Percentiles rank a stretch among this genome's conserved stretches.
Conservation (phyloP, 1,140 invertebrate species). For the Dysdera silvatica region DNA sequence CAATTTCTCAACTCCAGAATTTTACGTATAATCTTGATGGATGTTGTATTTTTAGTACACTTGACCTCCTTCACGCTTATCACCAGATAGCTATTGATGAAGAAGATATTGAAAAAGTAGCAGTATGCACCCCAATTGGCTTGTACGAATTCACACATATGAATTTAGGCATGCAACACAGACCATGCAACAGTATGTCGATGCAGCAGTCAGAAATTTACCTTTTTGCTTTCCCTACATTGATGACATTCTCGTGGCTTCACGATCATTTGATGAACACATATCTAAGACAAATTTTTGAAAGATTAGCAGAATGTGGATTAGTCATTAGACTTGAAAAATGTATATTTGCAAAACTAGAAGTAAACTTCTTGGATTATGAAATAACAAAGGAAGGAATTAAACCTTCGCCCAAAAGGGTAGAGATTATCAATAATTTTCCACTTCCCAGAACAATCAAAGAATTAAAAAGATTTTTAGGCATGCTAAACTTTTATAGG, state of each 20-base stretch:
- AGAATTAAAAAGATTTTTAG: conserved; percentile 39
- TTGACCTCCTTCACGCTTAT: conserved; percentile 12
- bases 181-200: conserved; percentile 31
- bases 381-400: conserved; percentile 24
- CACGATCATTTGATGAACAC: background rate
- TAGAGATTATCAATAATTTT: conserved; percentile 12
- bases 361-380: conserved; percentile 15
- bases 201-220: background rate
- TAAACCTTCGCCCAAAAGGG: background rate
- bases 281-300: conserved; percentile 38
- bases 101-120: conserved; percentile 20
- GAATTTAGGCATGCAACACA: conserved; percentile 25
- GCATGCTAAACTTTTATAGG: conserved; percentile 42
- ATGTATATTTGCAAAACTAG: conserved; percentile 6
- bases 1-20: conserved; percentile 23
- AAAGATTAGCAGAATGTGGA: background rate
- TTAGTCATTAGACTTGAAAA: conserved; percentile 8
- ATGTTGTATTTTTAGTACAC: background rate
- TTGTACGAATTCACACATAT: conserved; percentile 26
- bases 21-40: conserved; percentile 15
- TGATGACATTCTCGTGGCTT: conserved; percentile 15
- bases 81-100: conserved; percentile 15
- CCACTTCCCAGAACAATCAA: conserved; percentile 36
- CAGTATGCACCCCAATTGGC: conserved; percentile 17
- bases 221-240: background rate